phyloP scores from a whole-genome alignment of 1,140 invertebrate species.

The Latrodectus geometricus region DNA sequence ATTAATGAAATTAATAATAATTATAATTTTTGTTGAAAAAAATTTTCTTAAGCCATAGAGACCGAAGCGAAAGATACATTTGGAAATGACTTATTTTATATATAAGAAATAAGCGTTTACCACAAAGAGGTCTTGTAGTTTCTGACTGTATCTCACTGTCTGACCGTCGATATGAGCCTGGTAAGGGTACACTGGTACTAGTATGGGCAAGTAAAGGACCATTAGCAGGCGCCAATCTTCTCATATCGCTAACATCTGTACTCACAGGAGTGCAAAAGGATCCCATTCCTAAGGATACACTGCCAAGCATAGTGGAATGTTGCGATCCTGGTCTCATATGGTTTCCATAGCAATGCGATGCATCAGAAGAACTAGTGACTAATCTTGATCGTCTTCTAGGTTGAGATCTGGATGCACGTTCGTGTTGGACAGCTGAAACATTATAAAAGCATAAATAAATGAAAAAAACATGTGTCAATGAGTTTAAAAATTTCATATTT shows the following conservation, averaged over 20 bases:
- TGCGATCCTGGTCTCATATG: neutral
- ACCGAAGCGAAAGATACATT: too few species aligned
- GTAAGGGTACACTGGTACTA: neutral
- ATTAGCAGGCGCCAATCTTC: neutral
- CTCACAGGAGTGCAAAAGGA: neutral
- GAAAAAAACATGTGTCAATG: too few species aligned
- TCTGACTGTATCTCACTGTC: neutral
- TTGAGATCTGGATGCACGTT: conserved; percentile 80
- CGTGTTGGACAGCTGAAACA: conserved; percentile 85
- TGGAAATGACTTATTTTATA: too few species aligned
- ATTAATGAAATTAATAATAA: too few species aligned
- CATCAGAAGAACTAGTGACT: conserved; percentile 47
- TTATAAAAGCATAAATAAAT: neutral
- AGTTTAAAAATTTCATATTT: too few species aligned
- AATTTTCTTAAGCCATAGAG: too few species aligned
- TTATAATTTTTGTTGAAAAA: too few species aligned
- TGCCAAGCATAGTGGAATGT: neutral
- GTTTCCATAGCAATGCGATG: conserved; percentile 11
- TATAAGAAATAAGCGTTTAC: neutral
- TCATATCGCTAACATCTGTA: neutral
- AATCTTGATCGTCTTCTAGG: conserved; percentile 65
- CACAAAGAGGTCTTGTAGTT: neutral
- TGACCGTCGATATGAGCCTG: conserved; percentile 7
- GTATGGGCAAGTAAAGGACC: neutral
- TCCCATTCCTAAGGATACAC: neutral